Evolutionary conservation across 2,113 vertebrate species (phyloP).

Genomic region (Athene cunicularia): DNA sequence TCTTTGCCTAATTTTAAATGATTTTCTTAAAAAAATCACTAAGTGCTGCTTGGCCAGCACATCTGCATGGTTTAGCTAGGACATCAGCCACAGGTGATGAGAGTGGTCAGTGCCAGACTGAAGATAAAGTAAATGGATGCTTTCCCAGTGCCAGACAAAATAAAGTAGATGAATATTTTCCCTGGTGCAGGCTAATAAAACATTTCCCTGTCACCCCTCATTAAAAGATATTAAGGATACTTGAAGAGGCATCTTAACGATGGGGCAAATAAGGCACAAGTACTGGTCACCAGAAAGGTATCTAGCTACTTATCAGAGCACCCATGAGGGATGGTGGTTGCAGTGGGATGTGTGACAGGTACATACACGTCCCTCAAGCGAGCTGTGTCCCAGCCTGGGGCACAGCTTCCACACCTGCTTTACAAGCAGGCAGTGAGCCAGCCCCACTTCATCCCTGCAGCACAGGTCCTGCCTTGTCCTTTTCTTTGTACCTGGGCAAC

Average conservation of each 20-base stretch:
- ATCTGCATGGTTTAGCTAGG: neutral
- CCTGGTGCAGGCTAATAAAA: neutral
- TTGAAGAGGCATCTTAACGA: neutral
- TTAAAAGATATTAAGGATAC: neutral
- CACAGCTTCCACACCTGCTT: neutral
- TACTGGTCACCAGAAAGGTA: neutral
- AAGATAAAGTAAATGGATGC: neutral
- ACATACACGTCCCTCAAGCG: accelerated
- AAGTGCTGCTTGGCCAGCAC: neutral
- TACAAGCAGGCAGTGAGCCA: neutral
- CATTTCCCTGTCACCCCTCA: neutral
- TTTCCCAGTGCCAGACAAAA: neutral
- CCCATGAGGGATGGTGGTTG: accelerated
- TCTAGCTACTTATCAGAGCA: accelerated
- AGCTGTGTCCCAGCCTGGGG: neutral
- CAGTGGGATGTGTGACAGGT: neutral
- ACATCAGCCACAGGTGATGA: neutral
- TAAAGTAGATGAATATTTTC: neutral
- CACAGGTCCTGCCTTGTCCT: neutral
- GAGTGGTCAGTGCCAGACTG: neutral
- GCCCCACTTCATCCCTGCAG: accelerated
- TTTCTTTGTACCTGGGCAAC: accelerated
- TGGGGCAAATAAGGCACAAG: neutral
- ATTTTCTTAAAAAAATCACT: neutral
- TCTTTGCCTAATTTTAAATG: neutral